These are phyloP conservation scores for Drosophila busckii DNA, from an alignment of 1,140 invertebrate species.

Conservation along the genomic window DNA sequence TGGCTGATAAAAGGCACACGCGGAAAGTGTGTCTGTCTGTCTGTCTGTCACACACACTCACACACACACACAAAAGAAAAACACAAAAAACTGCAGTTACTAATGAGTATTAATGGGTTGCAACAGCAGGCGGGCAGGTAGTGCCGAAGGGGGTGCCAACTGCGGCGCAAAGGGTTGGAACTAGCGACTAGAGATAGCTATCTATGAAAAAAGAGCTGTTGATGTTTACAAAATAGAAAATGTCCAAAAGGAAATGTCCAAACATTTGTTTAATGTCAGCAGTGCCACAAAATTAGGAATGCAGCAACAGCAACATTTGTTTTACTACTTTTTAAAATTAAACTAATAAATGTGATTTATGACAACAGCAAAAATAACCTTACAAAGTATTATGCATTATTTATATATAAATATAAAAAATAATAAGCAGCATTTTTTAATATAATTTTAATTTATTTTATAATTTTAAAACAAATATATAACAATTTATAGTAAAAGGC, in stretches of 20 bases:
- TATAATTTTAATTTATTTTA: too few relatives aligned
- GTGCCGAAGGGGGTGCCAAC: conserved; percentile 31
- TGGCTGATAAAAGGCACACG: conserved; percentile 71
- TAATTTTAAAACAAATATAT: too few relatives aligned
- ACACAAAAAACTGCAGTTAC: conserved; percentile 43
- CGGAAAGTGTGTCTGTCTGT: conserved; percentile 26
- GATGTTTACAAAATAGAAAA: conserved; percentile 10
- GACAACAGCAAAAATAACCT: too few relatives aligned
- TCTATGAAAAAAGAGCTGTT: conserved; percentile 36
- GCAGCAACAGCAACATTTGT: too few relatives aligned
- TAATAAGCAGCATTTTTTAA: too few relatives aligned
- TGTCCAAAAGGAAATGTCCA: conserved; percentile 7
- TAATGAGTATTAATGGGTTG: conserved; percentile 72
- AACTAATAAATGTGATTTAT: too few relatives aligned
- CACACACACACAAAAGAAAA: not conserved
- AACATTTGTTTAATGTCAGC: too few relatives aligned
- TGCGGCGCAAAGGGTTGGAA: conserved; percentile 64
- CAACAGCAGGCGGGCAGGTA: conserved; percentile 32
- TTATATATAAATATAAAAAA: too few relatives aligned
- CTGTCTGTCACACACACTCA: conserved; percentile 1
- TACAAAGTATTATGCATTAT: too few relatives aligned
- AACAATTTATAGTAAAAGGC: too few relatives aligned
- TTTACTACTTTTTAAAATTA: too few relatives aligned
- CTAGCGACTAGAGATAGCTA: conserved; percentile 39
- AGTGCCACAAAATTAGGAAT: too few relatives aligned